Evolutionary conservation across 1,140 invertebrate genomes (phyloP).

Genomic region (Ruditapes philippinarum): DNA sequence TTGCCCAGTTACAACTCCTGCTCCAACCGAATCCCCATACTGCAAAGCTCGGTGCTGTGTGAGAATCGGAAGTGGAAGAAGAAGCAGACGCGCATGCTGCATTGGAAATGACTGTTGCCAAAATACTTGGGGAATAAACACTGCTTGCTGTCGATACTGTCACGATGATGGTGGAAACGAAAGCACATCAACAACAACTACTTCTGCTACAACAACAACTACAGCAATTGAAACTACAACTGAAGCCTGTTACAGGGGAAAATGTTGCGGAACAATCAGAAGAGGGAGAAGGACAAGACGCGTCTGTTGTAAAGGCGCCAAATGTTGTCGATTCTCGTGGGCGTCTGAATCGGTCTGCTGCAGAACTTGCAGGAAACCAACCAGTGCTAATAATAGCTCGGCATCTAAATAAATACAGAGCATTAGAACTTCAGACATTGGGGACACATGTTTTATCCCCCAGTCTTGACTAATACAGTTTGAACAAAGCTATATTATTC

Average conservation of each 20-base stretch:
- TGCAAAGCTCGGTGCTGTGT: background rate
- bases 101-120: constrained; percentile 4
- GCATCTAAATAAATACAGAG: no score
- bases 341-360: background rate
- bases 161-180: background rate
- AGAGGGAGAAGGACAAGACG: background rate
- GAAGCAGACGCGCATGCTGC: background rate
- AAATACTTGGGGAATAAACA: background rate
- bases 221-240: constrained; percentile 1
- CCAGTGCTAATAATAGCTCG: no score
- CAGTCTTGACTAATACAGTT: no score
- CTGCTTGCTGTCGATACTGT: background rate
- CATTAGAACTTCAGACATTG: no score
- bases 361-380: background rate
- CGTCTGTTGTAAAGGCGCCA: background rate
- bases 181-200: background rate
- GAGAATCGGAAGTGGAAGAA: background rate
- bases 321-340: background rate
- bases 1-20: background rate
- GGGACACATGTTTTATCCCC: no score
- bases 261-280: background rate
- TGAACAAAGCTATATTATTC: no score
- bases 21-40: background rate
- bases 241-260: background rate
- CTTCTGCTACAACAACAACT: background rate